Conservation (phyloP, 37 sponge, comb jelly and placozoan genomes). For the Amphimedon queenslandica region DNA sequence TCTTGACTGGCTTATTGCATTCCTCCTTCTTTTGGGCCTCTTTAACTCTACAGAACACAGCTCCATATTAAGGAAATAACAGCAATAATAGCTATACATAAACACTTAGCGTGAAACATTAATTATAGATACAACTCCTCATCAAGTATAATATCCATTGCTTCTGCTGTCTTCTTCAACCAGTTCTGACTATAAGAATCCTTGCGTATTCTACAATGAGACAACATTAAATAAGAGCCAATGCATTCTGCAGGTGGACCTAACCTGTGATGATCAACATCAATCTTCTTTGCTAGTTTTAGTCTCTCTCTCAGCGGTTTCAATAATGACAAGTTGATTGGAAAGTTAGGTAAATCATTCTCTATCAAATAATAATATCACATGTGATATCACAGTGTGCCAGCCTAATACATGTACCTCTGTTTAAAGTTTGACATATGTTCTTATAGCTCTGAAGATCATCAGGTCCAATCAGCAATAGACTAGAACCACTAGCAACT, state of each 20-base stretch:
- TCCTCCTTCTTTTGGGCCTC: too few relatives aligned
- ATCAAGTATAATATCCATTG: slow-evolving; percentile 75
- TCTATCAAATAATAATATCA: slow-evolving; percentile 16
- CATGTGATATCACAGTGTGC: background rate
- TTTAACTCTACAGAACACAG: too few relatives aligned
- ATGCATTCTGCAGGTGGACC: too few relatives aligned
- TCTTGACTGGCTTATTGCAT: too few relatives aligned
- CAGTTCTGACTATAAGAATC: slow-evolving; percentile 26
- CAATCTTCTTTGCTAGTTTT: slow-evolving; percentile 52
- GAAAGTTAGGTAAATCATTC: slow-evolving; percentile 61
- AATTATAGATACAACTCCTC: slow-evolving; percentile 42
- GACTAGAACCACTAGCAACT: slow-evolving; percentile 74
- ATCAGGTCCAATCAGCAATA: slow-evolving; percentile 87
- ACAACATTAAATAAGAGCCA: too few relatives aligned
- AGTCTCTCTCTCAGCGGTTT: slow-evolving; percentile 37
- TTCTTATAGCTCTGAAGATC: slow-evolving; percentile 63
- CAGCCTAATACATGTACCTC: slow-evolving; percentile 33
- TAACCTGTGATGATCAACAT: slow-evolving; percentile 30
- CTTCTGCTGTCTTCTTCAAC: slow-evolving; percentile 54
- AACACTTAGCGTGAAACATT: too few relatives aligned
- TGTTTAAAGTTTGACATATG: slow-evolving; percentile 77
- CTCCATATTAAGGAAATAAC: too few relatives aligned
- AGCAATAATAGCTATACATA: too few relatives aligned
- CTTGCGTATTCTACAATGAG: slow-evolving; percentile 21
- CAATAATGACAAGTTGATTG: slow-evolving; percentile 55